Percentiles rank a stretch among this genome's conserved stretches.
phyloP scores from a whole-genome alignment of 2,113 vertebrate species.

The Bubo bubo region DNA sequence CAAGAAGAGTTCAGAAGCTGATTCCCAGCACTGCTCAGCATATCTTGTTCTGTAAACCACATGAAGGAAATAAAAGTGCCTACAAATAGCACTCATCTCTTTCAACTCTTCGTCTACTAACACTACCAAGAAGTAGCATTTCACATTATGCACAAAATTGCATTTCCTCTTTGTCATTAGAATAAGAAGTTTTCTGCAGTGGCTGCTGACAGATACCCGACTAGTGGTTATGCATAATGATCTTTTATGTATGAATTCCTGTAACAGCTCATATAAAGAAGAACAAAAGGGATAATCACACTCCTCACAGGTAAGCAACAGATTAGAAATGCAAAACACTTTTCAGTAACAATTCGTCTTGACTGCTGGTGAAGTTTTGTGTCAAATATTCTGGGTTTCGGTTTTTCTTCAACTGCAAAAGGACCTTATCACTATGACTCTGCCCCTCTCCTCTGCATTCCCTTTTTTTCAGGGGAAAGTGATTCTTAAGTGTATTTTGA shows the following conservation, averaged over 20 bases:
- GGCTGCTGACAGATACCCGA: accelerated
- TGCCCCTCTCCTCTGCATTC: accelerated
- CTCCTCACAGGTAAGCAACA: neutral
- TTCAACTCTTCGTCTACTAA: neutral
- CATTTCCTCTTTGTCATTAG: neutral
- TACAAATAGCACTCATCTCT: neutral
- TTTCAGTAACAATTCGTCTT: neutral
- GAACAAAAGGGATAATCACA: neutral
- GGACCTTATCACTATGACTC: neutral
- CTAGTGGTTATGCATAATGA: neutral
- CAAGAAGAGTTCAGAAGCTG: neutral
- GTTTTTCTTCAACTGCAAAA: neutral
- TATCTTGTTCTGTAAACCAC: neutral
- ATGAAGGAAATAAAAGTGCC: neutral
- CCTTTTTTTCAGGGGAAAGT: neutral
- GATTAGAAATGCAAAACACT: neutral
- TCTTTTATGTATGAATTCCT: neutral
- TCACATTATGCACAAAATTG: neutral
- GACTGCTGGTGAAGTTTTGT: neutral
- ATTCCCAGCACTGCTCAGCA: neutral
- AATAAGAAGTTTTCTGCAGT: neutral
- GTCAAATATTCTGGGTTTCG: neutral
- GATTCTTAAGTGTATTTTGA: neutral
- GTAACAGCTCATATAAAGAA: neutral
- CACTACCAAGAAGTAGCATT: neutral